phyloP scores from a whole-genome alignment of 2,888 invertebrate species.

The Drosophila borborema region DNA sequence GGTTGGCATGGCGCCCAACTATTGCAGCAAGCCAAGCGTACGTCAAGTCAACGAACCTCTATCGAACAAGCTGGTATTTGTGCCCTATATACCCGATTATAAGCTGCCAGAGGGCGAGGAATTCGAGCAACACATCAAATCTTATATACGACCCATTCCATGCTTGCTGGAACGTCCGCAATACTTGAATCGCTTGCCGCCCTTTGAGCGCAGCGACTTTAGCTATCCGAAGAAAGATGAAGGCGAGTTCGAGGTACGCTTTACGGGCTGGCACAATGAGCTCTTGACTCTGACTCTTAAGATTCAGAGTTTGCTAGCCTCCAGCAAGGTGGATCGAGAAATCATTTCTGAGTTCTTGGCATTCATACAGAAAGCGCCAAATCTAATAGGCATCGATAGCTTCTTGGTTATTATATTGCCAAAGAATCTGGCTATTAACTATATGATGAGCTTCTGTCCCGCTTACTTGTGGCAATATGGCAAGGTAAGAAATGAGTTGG shows the following conservation, averaged over 20 bases:
- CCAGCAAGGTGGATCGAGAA: conserved; percentile 85
- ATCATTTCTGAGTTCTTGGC: conserved; percentile 87
- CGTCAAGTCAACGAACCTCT: conserved; percentile 44
- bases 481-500: conserved; percentile 86
- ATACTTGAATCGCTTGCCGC: conserved; percentile 83
- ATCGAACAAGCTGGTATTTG: conserved; percentile 62
- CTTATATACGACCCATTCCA: conserved; percentile 82
- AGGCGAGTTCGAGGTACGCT: conserved; percentile 81
- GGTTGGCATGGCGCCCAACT: conserved; percentile 68
- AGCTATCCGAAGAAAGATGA: conserved; percentile 82
- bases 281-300: conserved; percentile 80
- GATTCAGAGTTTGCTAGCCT: conserved; percentile 86
- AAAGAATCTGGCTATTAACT: conserved; percentile 86
- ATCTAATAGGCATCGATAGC: conserved; percentile 86
- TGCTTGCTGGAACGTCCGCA: conserved; percentile 82
- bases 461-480: conserved; percentile 88
- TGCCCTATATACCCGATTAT: conserved; percentile 83
- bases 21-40: conserved; percentile 62
- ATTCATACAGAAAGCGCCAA: conserved; percentile 87
- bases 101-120: conserved; percentile 72
- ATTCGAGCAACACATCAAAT: conserved; percentile 70
- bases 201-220: conserved; percentile 81
- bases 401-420: conserved; percentile 86
- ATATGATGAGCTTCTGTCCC: conserved; percentile 87
- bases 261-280: conserved; percentile 83